Evolutionary conservation across 2,113 vertebrate genomes (phyloP).

Genomic region (Hydropotes inermis): DNA sequence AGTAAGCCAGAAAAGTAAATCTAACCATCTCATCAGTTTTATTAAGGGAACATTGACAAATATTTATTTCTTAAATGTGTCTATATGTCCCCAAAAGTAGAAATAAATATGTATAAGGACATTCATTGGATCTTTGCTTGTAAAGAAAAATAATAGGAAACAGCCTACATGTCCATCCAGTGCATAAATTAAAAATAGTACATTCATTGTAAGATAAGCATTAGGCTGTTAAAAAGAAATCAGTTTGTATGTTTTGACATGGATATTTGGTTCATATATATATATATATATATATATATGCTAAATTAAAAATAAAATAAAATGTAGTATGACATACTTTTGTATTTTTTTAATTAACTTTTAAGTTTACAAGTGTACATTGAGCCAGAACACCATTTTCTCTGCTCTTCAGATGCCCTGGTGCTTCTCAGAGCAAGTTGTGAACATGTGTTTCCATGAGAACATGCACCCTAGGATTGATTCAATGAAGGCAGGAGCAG

Average conservation of each 20-base stretch:
- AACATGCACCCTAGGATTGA: neutral
- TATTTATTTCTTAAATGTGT: neutral
- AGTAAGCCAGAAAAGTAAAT: neutral
- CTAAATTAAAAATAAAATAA: neutral
- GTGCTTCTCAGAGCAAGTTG: neutral
- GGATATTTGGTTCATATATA: neutral
- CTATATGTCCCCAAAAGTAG: neutral
- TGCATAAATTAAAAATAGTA: neutral
- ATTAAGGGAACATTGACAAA: neutral
- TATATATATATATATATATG: neutral
- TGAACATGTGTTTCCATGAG: neutral
- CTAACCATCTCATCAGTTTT: neutral
- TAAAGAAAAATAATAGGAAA: neutral
- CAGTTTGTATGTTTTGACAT: neutral
- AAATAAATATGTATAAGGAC: neutral
- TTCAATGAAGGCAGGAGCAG: neutral
- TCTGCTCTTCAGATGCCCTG: too few relatives aligned
- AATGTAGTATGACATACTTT: neutral
- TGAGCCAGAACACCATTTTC: neutral
- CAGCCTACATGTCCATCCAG: neutral
- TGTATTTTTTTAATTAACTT: neutral
- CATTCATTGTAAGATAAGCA: neutral
- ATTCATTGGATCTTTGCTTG: neutral
- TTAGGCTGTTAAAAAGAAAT: neutral
- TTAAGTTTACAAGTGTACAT: neutral